Percentiles rank a stretch among this genome's conserved stretches.
Evolutionary conservation across 2,113 vertebrate species (phyloP).

Genomic region (Lepus europaeus): DNA sequence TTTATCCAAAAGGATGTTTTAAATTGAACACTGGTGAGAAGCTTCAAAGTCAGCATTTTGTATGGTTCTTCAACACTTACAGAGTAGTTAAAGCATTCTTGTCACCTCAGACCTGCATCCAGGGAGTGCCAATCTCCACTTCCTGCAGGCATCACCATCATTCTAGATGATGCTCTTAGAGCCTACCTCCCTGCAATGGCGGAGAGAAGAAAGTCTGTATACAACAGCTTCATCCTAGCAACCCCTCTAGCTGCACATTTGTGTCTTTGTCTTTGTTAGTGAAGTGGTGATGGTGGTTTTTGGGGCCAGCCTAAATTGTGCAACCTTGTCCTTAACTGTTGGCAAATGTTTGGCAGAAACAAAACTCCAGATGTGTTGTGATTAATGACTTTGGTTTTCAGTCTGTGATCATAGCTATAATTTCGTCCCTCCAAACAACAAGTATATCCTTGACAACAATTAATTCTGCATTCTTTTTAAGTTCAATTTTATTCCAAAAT

Average conservation of each 20-base stretch:
- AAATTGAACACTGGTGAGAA: not conserved
- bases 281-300: not conserved
- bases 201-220: not conserved
- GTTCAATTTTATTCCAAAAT: not conserved
- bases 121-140: not conserved
- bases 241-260: not conserved
- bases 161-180: not conserved
- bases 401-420: not conserved
- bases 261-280: not conserved
- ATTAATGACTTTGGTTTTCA: not conserved
- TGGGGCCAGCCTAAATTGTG: not conserved
- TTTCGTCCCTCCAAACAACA: not conserved
- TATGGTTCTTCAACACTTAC: accelerated
- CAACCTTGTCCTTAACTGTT: not conserved
- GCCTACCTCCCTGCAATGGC: not conserved
- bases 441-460: not conserved
- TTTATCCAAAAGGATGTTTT: not conserved
- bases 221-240: not conserved
- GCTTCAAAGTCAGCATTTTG: not conserved
- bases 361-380: not conserved
- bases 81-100: not conserved
- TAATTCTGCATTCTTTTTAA: not conserved
- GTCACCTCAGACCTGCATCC: not conserved
- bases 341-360: not conserved
- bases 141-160: not conserved